Evolutionary conservation across 1,140 invertebrate species (phyloP).

Genomic region (Diabrotica virgifera): DNA sequence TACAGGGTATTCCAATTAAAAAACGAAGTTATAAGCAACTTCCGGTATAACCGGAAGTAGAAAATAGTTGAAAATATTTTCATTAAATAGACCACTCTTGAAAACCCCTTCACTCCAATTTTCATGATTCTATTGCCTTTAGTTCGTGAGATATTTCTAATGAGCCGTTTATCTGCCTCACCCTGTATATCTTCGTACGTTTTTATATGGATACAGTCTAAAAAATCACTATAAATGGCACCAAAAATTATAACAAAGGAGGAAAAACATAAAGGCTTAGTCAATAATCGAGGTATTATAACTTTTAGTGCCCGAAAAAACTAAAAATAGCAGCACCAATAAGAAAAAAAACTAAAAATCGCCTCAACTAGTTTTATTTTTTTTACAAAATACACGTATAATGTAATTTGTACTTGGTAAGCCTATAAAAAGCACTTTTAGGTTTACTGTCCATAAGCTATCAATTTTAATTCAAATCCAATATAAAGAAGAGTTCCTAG

Average conservation of each 20-base stretch:
- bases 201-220: slow-evolving; percentile 21
- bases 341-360: slow-evolving; percentile 7
- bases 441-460: no score
- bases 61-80: no score
- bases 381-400: slow-evolving; percentile 22
- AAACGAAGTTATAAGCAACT: no score
- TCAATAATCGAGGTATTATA: background rate
- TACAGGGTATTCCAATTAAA: no score
- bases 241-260: slow-evolving; percentile 12
- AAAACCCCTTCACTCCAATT: no score
- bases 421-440: slow-evolving; percentile 24
- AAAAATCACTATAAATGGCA: slow-evolving; percentile 23
- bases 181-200: slow-evolving; percentile 8
- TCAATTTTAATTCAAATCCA: no score
- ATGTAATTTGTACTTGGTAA: slow-evolving; percentile 26
- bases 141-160: no score
- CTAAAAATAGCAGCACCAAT: slow-evolving; percentile 20
- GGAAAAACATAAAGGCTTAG: background rate
- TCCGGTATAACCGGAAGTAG: no score
- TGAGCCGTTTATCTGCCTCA: no score
- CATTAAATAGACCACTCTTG: no score
- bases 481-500: no score
- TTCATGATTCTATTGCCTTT: no score
- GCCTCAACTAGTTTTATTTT: background rate
- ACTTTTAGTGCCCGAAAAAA: slow-evolving; percentile 13